Percentiles rank a stretch among this genome's conserved stretches.
These are phyloP conservation scores for Salarias fasciatus DNA, from an alignment of 2,797 vertebrate species.

Conservation along the genomic window DNA sequence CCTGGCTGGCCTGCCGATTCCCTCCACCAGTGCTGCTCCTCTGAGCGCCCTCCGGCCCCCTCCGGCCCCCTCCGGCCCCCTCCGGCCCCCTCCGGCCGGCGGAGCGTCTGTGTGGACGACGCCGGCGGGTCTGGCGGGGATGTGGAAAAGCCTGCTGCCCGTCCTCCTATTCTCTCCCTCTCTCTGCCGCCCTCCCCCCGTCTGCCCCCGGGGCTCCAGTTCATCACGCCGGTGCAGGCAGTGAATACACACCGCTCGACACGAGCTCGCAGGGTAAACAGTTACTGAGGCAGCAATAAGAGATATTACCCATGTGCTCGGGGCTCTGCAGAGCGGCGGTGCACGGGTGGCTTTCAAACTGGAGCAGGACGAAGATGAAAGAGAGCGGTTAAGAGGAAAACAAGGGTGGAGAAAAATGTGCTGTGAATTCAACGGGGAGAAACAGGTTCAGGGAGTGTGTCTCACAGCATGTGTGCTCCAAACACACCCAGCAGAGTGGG, in stretches of 20 bases:
- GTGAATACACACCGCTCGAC: conserved; percentile 34
- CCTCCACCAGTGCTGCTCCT: too few relatives aligned
- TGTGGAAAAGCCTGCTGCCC: conserved; percentile 13
- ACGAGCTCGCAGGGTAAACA: conserved; percentile 43
- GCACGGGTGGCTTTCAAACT: conserved; percentile 29
- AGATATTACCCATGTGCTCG: conserved; percentile 43
- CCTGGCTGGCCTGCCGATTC: too few relatives aligned
- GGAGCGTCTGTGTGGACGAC: conserved; percentile 5
- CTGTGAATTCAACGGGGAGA: too few relatives aligned
- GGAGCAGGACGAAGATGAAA: conserved; percentile 1
- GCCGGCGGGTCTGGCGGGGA: conserved; percentile 2
- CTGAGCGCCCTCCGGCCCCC: too few relatives aligned
- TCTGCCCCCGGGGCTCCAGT: conserved; percentile 36
- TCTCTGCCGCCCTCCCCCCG: background rate
- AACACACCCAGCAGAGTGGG: too few relatives aligned
- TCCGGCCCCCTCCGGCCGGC: background rate
- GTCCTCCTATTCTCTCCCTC: too few relatives aligned
- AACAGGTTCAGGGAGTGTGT: too few relatives aligned
- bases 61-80: too few relatives aligned
- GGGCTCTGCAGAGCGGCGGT: conserved; percentile 23
- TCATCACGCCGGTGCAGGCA: conserved; percentile 7
- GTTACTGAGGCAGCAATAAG: conserved; percentile 49
- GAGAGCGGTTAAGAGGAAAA: too few relatives aligned
- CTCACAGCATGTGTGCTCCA: too few relatives aligned
- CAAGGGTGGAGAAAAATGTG: too few relatives aligned